These are phyloP conservation scores for Drosophila mettleri DNA, from an alignment of 2,888 invertebrate genomes.

Conservation along the genomic window DNA sequence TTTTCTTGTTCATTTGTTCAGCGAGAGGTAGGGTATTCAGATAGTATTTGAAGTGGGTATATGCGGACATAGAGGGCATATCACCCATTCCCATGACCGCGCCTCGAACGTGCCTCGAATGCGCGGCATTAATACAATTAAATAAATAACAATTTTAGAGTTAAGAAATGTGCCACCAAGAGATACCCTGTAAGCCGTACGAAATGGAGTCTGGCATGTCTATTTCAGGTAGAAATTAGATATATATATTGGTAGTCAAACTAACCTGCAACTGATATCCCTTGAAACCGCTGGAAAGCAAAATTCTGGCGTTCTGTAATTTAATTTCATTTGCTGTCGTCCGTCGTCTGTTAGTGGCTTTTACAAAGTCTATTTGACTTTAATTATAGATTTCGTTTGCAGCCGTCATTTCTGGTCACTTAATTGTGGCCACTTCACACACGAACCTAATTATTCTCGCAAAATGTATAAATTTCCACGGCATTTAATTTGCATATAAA, in stretches of 20 bases:
- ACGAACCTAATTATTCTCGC: conserved; percentile 50
- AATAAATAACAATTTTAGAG: conserved; percentile 10
- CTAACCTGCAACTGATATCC: not conserved
- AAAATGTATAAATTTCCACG: conserved; percentile 49
- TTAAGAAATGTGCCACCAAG: not conserved
- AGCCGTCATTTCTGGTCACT: conserved; percentile 44
- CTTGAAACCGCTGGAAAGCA: no score
- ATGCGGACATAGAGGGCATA: not conserved
- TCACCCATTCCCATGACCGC: conserved; percentile 24
- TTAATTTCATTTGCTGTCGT: conserved; percentile 43
- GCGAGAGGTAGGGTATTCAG: conserved; percentile 15
- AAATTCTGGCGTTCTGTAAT: no score
- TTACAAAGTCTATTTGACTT: conserved; percentile 43
- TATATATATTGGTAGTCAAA: not conserved
- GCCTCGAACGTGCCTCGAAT: conserved; percentile 46
- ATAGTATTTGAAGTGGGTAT: not conserved
- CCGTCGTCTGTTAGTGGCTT: conserved; percentile 20
- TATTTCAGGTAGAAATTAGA: not conserved
- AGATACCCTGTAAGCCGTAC: conserved; percentile 7
- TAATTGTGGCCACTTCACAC: conserved; percentile 54
- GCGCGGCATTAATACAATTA: conserved; percentile 36
- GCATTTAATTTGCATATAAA: conserved; percentile 59
- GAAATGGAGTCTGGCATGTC: not conserved
- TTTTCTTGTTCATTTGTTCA: not conserved
- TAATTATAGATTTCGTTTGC: conserved; percentile 59